A percentile compares a stretch with the other conserved stretches of the same genome.
phyloP scores from a whole-genome alignment of 1,140 invertebrate species.

The Sitodiplosis mosellana region DNA sequence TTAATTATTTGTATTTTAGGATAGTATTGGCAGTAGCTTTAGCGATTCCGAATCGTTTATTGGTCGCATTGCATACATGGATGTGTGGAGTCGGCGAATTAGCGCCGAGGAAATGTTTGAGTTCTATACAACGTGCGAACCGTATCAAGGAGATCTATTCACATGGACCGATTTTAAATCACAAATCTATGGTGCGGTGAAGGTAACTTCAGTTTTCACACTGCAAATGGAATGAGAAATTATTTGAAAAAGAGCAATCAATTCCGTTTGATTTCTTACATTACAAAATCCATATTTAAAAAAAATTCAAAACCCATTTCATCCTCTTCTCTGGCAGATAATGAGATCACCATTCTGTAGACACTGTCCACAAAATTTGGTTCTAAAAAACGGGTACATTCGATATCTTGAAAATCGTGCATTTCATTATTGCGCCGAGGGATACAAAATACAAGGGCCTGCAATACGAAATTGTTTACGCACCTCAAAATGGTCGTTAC shows the following conservation, averaged over 20 bases:
- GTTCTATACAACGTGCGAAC: slow-evolving; percentile 31
- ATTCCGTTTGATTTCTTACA: too few relatives aligned
- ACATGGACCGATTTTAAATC: slow-evolving; percentile 40
- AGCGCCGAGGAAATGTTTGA: slow-evolving; percentile 22
- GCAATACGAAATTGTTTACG: slow-evolving; percentile 25
- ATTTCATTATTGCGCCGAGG: slow-evolving; percentile 30
- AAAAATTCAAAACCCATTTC: background rate
- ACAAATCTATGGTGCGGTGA: slow-evolving; percentile 33
- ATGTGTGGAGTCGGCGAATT: slow-evolving; percentile 39
- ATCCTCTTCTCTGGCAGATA: background rate
- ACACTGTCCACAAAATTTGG: slow-evolving; percentile 1
- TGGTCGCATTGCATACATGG: slow-evolving; percentile 36
- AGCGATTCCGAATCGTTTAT: slow-evolving; percentile 44
- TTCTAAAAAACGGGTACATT: slow-evolving; percentile 26
- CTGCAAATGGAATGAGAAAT: too few relatives aligned
- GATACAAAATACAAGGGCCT: slow-evolving; percentile 30
- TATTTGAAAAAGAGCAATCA: too few relatives aligned
- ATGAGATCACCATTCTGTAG: background rate
- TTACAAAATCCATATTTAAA: background rate
- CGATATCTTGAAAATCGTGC: slow-evolving; percentile 16
- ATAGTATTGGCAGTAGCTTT: slow-evolving; percentile 34
- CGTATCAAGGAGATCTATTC: slow-evolving; percentile 30
- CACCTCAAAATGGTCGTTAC: slow-evolving; percentile 30
- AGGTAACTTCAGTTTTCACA: too few relatives aligned
- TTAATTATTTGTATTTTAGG: background rate